These are phyloP conservation scores for Meteorus cinctellus DNA, from an alignment of 2,888 invertebrate species.

Conservation along the genomic window DNA sequence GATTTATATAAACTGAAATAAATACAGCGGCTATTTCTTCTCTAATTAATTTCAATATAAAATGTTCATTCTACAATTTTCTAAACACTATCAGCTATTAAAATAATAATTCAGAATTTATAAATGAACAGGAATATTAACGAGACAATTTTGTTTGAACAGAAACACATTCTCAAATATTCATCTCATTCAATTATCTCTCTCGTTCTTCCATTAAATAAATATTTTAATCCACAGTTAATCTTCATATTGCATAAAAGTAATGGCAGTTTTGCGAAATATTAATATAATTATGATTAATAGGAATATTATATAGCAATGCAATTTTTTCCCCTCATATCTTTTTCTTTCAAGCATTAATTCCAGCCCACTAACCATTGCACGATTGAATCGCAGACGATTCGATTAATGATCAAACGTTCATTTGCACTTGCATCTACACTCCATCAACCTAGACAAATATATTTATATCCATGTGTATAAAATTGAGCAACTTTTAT, in stretches of 20 bases:
- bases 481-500: background rate
- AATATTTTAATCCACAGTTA: background rate
- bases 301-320: background rate
- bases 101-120: too few relatives aligned
- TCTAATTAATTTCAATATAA: too few relatives aligned
- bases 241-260: background rate
- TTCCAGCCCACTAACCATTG: background rate
- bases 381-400: slow-evolving; percentile 13
- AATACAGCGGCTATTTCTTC: too few relatives aligned
- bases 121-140: too few relatives aligned
- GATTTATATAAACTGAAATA: too few relatives aligned
- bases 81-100: too few relatives aligned
- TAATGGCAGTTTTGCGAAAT: background rate
- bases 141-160: too few relatives aligned
- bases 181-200: too few relatives aligned
- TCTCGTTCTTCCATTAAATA: background rate
- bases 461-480: background rate
- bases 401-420: slow-evolving; percentile 11
- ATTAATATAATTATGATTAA: background rate
- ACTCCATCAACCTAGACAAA: background rate
- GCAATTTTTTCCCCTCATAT: background rate
- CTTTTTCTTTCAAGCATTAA: background rate
- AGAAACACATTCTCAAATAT: too few relatives aligned
- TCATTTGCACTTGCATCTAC: background rate
- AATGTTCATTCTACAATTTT: too few relatives aligned